Conservation (phyloP, 2,113 vertebrate species). For the Daphoenositta chrysoptera region DNA sequence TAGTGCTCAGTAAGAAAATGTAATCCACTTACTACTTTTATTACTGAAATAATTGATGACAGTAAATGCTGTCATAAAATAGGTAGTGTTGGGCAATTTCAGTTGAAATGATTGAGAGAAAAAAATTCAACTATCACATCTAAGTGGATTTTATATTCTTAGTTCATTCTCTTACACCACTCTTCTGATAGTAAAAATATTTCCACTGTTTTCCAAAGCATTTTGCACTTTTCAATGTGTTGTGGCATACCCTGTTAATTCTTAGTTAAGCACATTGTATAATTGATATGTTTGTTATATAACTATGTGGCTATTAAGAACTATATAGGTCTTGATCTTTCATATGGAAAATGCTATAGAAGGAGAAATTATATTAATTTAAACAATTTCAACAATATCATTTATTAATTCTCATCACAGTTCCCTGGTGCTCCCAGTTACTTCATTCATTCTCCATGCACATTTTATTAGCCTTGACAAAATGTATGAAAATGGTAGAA, state of each 20-base stretch:
- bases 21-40: background rate
- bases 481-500: background rate
- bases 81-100: background rate
- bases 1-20: background rate
- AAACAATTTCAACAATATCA: background rate
- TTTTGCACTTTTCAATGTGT: background rate
- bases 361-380: background rate
- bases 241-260: background rate
- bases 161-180: background rate
- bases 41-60: background rate
- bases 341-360: background rate
- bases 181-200: background rate
- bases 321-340: background rate
- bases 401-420: background rate
- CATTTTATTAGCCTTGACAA: background rate
- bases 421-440: background rate
- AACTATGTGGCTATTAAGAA: background rate
- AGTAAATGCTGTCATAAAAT: background rate
- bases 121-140: background rate
- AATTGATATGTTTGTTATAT: background rate
- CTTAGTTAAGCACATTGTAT: background rate
- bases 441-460: background rate
- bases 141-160: background rate
- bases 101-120: background rate
- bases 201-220: background rate